Conservation (phyloP, 2,113 vertebrate genomes). For the Rynchops niger region DNA sequence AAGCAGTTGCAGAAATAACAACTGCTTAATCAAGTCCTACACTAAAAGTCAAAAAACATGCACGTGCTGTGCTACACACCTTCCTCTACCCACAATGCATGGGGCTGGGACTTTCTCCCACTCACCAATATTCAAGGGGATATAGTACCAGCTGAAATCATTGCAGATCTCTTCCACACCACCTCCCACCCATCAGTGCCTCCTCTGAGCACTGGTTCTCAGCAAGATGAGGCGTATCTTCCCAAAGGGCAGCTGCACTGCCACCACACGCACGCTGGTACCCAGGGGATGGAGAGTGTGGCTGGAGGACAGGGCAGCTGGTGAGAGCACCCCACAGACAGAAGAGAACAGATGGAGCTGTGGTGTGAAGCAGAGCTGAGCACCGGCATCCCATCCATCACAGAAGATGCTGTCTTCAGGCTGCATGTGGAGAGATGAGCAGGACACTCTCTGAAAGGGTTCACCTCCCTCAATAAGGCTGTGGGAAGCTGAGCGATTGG, state of each 20-base stretch:
- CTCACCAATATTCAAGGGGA: too few species aligned
- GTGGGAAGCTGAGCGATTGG: background rate
- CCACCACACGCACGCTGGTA: fast-evolving
- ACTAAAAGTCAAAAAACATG: background rate
- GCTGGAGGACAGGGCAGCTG: background rate
- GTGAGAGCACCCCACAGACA: background rate
- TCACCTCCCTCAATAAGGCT: background rate
- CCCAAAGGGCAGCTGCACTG: background rate
- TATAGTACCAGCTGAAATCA: background rate
- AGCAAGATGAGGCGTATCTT: background rate
- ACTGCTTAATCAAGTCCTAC: background rate
- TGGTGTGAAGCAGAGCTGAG: background rate
- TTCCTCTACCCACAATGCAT: background rate
- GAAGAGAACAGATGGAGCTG: background rate
- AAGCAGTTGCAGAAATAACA: background rate
- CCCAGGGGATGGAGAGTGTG: background rate
- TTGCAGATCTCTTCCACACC: background rate
- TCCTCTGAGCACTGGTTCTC: background rate
- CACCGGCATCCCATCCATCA: too few species aligned
- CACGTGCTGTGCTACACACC: fast-evolving
- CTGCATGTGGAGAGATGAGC: background rate
- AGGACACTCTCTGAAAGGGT: background rate
- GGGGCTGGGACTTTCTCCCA: background rate
- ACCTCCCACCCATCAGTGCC: background rate
- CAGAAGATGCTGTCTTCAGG: background rate